phyloP scores from a whole-genome alignment of 1,140 invertebrate genomes.

The Diplogasteroides magnus region DNA sequence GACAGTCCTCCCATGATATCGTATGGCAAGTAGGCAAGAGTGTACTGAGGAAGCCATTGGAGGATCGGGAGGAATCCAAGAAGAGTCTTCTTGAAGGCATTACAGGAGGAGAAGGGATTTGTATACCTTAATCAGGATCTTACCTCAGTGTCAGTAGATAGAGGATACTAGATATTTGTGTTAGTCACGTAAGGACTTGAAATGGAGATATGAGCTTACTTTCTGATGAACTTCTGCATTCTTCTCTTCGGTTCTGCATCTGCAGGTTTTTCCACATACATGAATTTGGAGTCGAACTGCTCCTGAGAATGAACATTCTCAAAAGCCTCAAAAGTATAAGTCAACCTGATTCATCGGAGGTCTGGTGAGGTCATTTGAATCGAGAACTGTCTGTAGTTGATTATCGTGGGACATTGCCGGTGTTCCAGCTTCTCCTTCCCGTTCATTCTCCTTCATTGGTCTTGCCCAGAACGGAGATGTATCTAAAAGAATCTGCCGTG shows the following conservation, averaged over 20 bases:
- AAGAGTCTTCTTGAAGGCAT: constrained; percentile 30
- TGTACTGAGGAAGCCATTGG: constrained; percentile 55
- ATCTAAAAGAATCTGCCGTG: no score
- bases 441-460: no score
- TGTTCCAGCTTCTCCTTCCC: no score
- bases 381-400: background rate
- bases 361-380: background rate
- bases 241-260: constrained; percentile 27
- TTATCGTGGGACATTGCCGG: no score
- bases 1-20: constrained; percentile 59
- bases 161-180: no score
- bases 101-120: constrained; percentile 42
- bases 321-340: no score
- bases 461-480: no score
- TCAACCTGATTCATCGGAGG: background rate
- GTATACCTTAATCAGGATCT: no score
- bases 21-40: constrained; percentile 51
- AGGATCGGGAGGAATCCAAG: constrained; percentile 47
- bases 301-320: no score
- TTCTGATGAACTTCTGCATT: background rate
- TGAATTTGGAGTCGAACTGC: constrained; percentile 45
- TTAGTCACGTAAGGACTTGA: constrained; percentile 36
- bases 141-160: no score
- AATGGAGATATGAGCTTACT: background rate
- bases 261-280: constrained; percentile 32